Evolutionary conservation across 2,888 invertebrate genomes (phyloP), one percentile per base, ranked within the genome.

Genomic region (Polydrusus cervinus): DNA sequence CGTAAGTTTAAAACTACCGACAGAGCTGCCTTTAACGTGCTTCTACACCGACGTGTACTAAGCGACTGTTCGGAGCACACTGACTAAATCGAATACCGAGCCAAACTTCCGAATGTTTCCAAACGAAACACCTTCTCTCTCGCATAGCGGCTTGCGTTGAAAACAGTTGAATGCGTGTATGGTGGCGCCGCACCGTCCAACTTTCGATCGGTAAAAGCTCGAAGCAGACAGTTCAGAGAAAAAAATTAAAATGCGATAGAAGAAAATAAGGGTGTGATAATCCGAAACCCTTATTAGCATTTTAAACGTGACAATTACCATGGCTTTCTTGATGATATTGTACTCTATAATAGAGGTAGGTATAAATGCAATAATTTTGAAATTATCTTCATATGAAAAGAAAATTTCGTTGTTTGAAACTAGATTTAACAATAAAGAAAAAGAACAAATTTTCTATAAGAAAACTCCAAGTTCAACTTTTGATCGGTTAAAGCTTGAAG

Each of bases 111-210:
- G 67, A 65, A 73, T 65, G 67, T 73, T 73, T 73, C 67, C 51
- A 57, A 51, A 66, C 67, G 60, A 73, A 66, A 66, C 73, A 67
- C 73, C 73, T 70, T 71, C 71, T 71, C 72, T 74, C 74, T 62
- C 68, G 14, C 25, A 68, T 45, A 51, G 68, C 69, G 73, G 73
- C 67, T 43, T 64, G 68, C 74, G 74, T 69, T 74, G 66, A 73
- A 73, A 74, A 74, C 74, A 74, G 71, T 75, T 47, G 75, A 67
- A 69, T 45, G 67, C 64, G 66, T 55, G 70, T 53, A 72, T 53
- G 62, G 75, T 72, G 75, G 75, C 75, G 67, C 75, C 75, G 68
- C 71, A 60, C 71, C 75, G 53, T 68, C 71, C 64, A 61, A 64
- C 38, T 66, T 61, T 64, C 25, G 65, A 49, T 34, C 51, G 65